Base-by-base conservation (phyloP, 2,113 vertebrate species). In the Toxotes chatareus region DNA sequence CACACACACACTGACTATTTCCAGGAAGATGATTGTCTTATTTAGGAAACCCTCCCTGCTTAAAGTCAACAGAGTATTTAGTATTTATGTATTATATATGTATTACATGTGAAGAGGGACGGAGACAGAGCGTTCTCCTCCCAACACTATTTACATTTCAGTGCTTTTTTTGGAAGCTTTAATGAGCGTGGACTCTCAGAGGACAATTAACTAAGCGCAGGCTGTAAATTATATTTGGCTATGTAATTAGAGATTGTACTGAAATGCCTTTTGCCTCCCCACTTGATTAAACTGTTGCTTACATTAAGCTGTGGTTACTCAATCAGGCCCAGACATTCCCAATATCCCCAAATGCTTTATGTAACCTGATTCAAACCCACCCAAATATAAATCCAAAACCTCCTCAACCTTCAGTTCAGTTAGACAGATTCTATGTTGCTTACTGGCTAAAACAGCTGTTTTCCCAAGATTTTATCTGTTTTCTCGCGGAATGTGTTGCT, bases 211-310 rank as follows among this genome's bases (percentile, higher is more conserved):
- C 55, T 64, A 61, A 80, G 71, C 4, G 32, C 34, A 2, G 57
- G 81, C 69, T 84, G 44, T 76, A 27, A 83, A 75, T 90, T 40
- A 72, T 60, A 42, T 76, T 79, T 70, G 42, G 47, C 40, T 46
- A 7, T 70, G 64, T 74, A 55, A 83, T 89, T 84, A 82, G 59
- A 86, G 75, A 79, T 82, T 60, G 32, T 65, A 83, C 80, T 82
- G 57, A 82, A 86, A 67, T 61, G 36, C 34, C 32, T 83, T 80
- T 64, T 55, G 7, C 56, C 44, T 40, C 66, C 69, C 56, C 60
- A 49, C 56, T 77, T 57, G 64, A 88, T 89, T 80, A 80, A 65
- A 61, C 47, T 23, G 69, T 56, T 27, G 27, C 72, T 68, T 73
- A 60, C 76, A 65, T 78, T 72, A 84, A 85, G 42, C 77, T 44